Evolutionary conservation across 2,797 vertebrate species (phyloP).

Genomic region (Leptatherina wallacei): DNA sequence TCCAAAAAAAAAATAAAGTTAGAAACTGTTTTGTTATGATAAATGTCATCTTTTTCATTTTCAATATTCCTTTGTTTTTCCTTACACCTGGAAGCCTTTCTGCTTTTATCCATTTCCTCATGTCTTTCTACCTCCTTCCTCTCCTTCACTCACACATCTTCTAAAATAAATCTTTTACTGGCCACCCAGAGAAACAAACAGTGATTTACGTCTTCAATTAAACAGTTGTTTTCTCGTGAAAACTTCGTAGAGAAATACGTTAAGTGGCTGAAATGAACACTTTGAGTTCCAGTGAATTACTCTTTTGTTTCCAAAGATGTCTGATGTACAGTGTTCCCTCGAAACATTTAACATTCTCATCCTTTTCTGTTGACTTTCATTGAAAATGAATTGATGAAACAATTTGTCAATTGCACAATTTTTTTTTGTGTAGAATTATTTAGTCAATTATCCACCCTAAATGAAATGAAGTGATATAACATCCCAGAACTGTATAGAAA

Average conservation of each 20-base stretch:
- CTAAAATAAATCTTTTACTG: slow-evolving; percentile 1
- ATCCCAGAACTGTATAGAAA: neutral
- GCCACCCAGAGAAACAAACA: neutral
- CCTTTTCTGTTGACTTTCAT: neutral
- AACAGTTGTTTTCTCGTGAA: slow-evolving; percentile 20
- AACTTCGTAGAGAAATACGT: slow-evolving; percentile 14
- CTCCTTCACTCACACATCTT: neutral
- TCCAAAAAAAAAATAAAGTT: no score
- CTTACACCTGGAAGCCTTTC: neutral
- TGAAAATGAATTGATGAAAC: neutral
- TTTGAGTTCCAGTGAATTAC: neutral
- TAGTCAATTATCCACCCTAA: no score
- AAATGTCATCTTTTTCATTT: neutral
- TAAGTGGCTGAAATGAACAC: slow-evolving; percentile 14
- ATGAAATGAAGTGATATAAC: neutral
- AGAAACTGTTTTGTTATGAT: neutral
- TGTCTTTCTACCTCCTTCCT: neutral
- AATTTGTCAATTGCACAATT: neutral
- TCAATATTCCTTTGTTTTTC: neutral
- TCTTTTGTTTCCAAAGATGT: neutral
- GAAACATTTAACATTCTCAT: neutral
- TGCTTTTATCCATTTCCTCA: neutral
- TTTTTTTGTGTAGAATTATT: neutral
- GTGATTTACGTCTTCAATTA: slow-evolving; percentile 10
- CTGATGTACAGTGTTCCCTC: neutral